phyloP scores from a whole-genome alignment of 2,888 invertebrate species.

The Chloroclysta siterata region DNA sequence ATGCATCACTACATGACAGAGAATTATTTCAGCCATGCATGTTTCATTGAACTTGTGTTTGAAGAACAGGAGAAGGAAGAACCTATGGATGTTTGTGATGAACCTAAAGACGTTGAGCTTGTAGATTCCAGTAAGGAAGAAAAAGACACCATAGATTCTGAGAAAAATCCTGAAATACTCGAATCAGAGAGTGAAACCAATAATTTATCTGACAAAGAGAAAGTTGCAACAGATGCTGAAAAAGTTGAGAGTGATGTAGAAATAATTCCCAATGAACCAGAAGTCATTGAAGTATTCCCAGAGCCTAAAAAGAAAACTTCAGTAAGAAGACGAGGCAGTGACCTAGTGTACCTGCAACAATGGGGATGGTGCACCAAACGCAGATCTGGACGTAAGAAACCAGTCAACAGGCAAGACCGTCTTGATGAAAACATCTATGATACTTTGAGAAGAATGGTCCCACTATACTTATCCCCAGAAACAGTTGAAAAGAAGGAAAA shows the following conservation, averaged over 20 bases:
- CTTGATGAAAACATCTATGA: conserved; percentile 88
- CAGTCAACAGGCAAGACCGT: conserved; percentile 83
- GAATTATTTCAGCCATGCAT: conserved; percentile 84
- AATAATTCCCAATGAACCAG: conserved; percentile 53
- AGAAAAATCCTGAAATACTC: conserved; percentile 57
- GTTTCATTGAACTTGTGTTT: conserved; percentile 68
- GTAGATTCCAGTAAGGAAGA: conserved; percentile 57
- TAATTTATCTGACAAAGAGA: conserved; percentile 76
- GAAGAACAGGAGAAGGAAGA: conserved; percentile 60
- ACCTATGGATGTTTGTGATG: conserved; percentile 69
- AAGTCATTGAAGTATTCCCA: conserved; percentile 44
- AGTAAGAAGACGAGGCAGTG: conserved; percentile 89
- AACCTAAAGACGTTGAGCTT: conserved; percentile 57
- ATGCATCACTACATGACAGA: conserved; percentile 88
- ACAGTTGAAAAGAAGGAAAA: conserved; percentile 68
- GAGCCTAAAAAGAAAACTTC: conserved; percentile 79
- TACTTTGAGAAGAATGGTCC: conserved; percentile 87
- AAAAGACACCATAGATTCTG: conserved; percentile 53
- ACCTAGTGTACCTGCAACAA: conserved; percentile 88
- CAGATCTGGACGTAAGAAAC: conserved; percentile 79
- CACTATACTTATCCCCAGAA: conserved; percentile 82
- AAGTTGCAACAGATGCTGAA: conserved; percentile 67
- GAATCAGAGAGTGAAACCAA: conserved; percentile 70
- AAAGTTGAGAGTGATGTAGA: conserved; percentile 70
- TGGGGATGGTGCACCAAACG: conserved; percentile 91